These are phyloP conservation scores for Myanophis thanlyinensis DNA, from an alignment of 2,113 vertebrate genomes.

Conservation along the genomic window DNA sequence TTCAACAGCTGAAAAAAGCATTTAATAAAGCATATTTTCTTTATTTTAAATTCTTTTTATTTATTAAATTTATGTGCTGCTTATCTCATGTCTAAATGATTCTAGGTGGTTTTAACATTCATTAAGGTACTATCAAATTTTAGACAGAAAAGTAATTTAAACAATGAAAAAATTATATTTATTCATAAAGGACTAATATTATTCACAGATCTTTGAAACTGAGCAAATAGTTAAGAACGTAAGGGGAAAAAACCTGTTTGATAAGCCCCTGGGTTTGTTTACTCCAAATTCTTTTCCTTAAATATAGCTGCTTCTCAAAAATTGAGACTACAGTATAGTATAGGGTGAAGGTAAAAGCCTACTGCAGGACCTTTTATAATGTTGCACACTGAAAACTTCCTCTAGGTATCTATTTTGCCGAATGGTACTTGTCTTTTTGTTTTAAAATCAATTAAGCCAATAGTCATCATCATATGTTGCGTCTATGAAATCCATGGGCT, in stretches of 20 bases:
- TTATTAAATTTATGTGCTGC: not conserved
- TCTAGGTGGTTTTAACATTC: not conserved
- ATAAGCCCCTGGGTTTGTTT: not conserved
- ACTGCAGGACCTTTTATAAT: not conserved
- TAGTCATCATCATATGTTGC: not conserved
- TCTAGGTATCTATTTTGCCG: not conserved
- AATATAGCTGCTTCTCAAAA: not conserved
- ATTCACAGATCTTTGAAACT: not conserved
- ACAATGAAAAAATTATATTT: not conserved
- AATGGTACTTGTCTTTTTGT: not conserved
- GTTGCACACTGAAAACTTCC: not conserved
- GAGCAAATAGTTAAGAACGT: not conserved
- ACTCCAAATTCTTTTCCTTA: not conserved
- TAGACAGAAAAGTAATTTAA: not conserved
- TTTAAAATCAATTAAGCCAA: not conserved
- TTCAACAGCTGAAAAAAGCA: slow-evolving; percentile 15
- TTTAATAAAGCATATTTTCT: slow-evolving; percentile 2
- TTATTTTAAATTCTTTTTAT: not conserved
- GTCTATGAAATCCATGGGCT: not conserved
- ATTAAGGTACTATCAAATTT: not conserved
- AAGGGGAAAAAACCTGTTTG: not conserved
- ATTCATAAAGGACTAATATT: not conserved
- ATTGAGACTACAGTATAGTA: not conserved
- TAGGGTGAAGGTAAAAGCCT: not conserved
- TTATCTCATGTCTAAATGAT: not conserved